phyloP scores from a whole-genome alignment of 2,797 vertebrate species.

The Premnoplex brunnescens region DNA sequence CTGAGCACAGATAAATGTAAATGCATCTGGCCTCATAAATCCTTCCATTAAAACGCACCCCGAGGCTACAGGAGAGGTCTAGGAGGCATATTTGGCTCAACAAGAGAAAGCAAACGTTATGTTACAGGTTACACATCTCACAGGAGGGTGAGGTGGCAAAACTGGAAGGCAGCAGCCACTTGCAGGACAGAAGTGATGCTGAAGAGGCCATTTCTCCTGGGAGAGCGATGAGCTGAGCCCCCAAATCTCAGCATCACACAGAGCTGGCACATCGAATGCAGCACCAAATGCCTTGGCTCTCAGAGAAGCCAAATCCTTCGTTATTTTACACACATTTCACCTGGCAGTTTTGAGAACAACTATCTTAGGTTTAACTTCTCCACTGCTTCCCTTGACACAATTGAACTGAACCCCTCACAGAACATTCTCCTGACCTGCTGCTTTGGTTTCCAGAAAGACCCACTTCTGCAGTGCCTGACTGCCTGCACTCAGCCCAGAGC shows the following conservation, averaged over 20 bases:
- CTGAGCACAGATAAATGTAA: conserved; percentile 10
- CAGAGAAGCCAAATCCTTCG: background rate
- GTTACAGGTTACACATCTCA: background rate
- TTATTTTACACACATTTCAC: background rate
- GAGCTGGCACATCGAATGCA: background rate
- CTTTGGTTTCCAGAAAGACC: background rate
- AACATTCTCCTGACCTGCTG: background rate
- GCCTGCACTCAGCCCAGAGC: rapidly evolving
- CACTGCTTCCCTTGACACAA: background rate
- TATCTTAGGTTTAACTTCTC: background rate
- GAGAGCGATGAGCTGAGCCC: background rate
- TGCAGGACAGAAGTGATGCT: background rate
- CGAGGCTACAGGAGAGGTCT: background rate
- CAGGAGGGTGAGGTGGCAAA: background rate
- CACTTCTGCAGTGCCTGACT: rapidly evolving
- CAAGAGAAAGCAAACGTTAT: background rate
- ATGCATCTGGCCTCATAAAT: conserved; percentile 25
- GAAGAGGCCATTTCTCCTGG: background rate
- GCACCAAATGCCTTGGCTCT: rapidly evolving
- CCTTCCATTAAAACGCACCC: conserved; percentile 37
- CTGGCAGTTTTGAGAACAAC: background rate
- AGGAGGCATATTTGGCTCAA: background rate
- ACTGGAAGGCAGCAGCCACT: background rate
- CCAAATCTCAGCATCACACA: rapidly evolving
- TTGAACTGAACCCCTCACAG: background rate